phyloP scores from a whole-genome alignment of 2,797 vertebrate genomes.

The Holocentrus rufus region DNA sequence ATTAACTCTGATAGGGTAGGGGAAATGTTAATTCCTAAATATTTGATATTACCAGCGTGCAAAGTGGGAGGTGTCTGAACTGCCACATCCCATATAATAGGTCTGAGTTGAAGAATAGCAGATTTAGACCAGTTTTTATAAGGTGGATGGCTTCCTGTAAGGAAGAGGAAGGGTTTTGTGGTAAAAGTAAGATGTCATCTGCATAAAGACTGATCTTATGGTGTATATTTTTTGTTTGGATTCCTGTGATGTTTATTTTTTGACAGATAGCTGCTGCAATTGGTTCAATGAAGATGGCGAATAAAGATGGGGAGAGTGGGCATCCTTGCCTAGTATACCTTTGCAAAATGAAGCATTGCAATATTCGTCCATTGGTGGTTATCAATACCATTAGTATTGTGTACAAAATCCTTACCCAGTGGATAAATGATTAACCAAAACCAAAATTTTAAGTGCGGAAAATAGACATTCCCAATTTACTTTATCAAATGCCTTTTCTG shows the following conservation, averaged over 20 bases:
- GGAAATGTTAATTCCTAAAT: constrained; percentile 8
- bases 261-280: constrained; percentile 6
- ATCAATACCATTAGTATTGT: neutral
- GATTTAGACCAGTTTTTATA: constrained; percentile 8
- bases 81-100: neutral
- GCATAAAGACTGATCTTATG: neutral
- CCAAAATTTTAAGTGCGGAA: constrained; percentile 3
- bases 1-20: constrained; percentile 3
- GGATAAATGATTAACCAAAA: constrained; percentile 13
- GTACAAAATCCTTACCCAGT: neutral
- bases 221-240: neutral
- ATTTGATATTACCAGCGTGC: neutral
- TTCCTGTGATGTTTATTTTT: constrained; percentile 7
- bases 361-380: constrained; percentile 9
- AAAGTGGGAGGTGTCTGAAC: neutral
- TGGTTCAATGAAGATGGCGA: constrained; percentile 24
- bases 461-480: too few species aligned
- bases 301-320: constrained; percentile 10
- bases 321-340: neutral
- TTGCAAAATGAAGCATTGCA: neutral
- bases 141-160: neutral
- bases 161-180: neutral
- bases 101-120: neutral
- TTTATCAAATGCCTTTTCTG: too few species aligned
- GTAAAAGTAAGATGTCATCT: neutral